Conservation (phyloP, 2,113 vertebrate genomes). For the Eulemur rufifrons region DNA sequence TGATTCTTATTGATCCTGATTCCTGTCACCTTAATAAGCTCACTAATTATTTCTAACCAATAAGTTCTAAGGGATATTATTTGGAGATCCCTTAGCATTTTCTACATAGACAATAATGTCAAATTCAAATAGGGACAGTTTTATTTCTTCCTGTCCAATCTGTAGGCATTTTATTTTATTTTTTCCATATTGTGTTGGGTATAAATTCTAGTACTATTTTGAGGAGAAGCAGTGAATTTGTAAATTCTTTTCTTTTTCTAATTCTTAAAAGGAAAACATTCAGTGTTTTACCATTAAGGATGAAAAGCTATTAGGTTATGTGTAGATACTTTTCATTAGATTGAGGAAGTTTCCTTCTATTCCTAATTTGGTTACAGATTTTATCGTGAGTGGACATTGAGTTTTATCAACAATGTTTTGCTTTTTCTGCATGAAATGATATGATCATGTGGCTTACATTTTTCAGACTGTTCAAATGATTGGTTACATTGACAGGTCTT, state of each 20-base stretch:
- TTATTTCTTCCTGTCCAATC: background rate
- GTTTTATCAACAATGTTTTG: background rate
- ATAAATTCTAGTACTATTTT: background rate
- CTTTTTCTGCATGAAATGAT: background rate
- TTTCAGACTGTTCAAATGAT: background rate
- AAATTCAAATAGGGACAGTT: background rate
- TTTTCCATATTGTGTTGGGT: background rate
- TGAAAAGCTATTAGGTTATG: background rate
- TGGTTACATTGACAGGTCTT: background rate
- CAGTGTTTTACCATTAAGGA: background rate
- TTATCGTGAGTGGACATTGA: background rate
- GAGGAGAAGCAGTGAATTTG: background rate
- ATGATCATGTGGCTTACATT: background rate
- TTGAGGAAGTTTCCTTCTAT: background rate
- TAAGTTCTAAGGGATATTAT: background rate
- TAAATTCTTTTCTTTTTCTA: background rate
- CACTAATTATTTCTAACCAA: background rate
- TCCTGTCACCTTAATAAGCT: background rate
- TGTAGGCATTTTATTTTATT: background rate
- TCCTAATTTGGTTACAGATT: background rate
- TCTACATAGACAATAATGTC: background rate
- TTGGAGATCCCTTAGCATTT: background rate
- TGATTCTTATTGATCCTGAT: background rate
- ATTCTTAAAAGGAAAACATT: background rate
- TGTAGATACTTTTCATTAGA: background rate